phyloP scores from a whole-genome alignment of 2,113 vertebrate genomes.

The Tupaia tana region DNA sequence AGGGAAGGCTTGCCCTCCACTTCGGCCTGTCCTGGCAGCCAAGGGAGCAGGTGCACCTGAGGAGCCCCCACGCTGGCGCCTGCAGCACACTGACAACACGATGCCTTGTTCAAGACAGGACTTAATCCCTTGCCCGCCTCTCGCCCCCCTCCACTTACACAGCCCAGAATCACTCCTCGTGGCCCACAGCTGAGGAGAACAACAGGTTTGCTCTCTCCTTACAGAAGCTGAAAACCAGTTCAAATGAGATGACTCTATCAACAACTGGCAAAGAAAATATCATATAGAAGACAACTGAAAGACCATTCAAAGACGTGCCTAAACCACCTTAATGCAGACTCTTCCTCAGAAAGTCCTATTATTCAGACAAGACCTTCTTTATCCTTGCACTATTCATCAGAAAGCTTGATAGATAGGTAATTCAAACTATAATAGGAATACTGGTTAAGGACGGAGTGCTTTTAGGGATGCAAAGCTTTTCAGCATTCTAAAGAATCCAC shows the following conservation, averaged over 20 bases:
- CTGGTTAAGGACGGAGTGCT: neutral
- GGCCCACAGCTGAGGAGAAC: neutral
- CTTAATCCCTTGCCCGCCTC: neutral
- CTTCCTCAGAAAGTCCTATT: neutral
- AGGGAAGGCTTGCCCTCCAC: neutral
- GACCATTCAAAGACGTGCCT: neutral
- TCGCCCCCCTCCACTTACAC: too few species aligned
- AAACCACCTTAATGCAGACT: neutral
- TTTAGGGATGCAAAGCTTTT: neutral
- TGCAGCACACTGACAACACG: too few species aligned
- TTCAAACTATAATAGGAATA: neutral
- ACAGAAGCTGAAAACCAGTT: neutral
- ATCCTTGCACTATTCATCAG: neutral
- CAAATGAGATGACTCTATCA: neutral
- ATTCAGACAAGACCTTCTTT: neutral
- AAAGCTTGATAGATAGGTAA: neutral
- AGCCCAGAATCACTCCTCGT: neutral
- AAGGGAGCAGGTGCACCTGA: fast-evolving
- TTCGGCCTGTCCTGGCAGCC: neutral
- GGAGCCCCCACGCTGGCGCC: neutral
- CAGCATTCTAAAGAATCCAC: neutral
- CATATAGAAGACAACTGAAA: neutral
- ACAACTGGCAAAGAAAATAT: neutral
- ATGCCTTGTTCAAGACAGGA: neutral
- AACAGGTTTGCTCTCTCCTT: neutral